Conservation (phyloP, 1,140 invertebrate species). For the Octopus sinensis region DNA sequence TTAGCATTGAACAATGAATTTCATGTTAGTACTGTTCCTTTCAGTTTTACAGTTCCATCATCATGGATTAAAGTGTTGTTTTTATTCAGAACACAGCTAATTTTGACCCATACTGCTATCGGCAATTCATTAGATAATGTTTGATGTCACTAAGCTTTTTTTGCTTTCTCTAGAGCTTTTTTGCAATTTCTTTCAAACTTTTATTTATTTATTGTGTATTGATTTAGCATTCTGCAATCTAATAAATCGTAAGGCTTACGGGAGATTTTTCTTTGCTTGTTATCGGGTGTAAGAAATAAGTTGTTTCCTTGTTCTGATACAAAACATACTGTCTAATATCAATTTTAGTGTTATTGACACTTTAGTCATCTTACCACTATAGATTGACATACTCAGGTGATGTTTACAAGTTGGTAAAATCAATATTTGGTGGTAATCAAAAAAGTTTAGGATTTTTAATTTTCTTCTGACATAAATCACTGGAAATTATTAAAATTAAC, state of each 20-base stretch:
- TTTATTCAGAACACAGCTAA: background rate
- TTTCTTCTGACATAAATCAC: no score
- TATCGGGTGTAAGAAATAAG: background rate
- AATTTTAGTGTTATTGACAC: no score
- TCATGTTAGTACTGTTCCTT: background rate
- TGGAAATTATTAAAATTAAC: no score
- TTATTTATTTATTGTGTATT: conserved; percentile 2
- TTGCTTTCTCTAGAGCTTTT: background rate
- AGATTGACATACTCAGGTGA: background rate
- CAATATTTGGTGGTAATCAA: no score
- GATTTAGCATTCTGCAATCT: conserved; percentile 8
- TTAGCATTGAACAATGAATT: background rate
- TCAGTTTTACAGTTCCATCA: background rate
- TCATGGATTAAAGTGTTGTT: conserved; percentile 1
- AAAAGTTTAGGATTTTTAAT: no score
- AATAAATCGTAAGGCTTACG: conserved; percentile 11
- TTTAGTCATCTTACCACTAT: background rate
- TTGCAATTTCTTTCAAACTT: background rate
- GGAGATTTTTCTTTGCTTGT: conserved; percentile 10
- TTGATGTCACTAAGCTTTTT: conserved; percentile 8
- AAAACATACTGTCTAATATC: no score
- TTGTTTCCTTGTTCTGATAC: background rate
- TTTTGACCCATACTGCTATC: conserved; percentile 6
- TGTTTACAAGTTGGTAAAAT: background rate
- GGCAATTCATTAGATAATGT: conserved; percentile 12